phyloP scores from a whole-genome alignment of 2,888 invertebrate genomes.

The Sphecodes monilicornis region DNA sequence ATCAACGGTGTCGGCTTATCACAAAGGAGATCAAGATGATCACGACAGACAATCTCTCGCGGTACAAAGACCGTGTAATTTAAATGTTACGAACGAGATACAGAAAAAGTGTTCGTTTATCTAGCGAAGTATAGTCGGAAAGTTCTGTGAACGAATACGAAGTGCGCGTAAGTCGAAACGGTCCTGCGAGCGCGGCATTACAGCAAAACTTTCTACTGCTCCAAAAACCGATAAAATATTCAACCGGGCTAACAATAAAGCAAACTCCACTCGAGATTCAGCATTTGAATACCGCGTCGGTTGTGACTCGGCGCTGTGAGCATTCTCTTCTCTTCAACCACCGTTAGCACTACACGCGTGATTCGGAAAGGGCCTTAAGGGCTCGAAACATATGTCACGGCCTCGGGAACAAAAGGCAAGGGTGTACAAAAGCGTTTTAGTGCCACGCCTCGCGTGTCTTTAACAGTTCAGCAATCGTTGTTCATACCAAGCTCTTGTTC shows the following conservation, averaged over 20 bases:
- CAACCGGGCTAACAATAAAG: conserved; percentile 49
- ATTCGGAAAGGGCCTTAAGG: conserved; percentile 60
- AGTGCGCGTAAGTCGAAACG: conserved; percentile 14
- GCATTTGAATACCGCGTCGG: conserved; percentile 45
- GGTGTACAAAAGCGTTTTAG: conserved; percentile 44
- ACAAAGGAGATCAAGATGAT: conserved; percentile 1
- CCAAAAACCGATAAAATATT: conserved; percentile 57
- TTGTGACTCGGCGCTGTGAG: conserved; percentile 58
- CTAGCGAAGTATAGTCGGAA: conserved; percentile 2
- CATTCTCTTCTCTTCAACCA: conserved; percentile 57
- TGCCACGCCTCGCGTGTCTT: conserved; percentile 36
- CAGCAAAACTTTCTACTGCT: conserved; percentile 34
- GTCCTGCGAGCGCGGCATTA: background rate
- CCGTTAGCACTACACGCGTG: conserved; percentile 51
- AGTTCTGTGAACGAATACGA: background rate
- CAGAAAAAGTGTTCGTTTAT: background rate
- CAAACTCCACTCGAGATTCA: conserved; percentile 43
- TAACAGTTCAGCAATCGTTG: conserved; percentile 32
- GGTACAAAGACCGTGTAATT: conserved; percentile 16
- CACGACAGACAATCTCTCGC: conserved; percentile 25
- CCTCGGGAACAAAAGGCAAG: conserved; percentile 60
- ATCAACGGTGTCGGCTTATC: background rate
- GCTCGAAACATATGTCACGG: conserved; percentile 66
- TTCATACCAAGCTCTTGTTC: conserved; percentile 28
- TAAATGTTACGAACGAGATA: background rate